Conservation (phyloP, 1,140 invertebrate genomes). For the Pachypsylla venusta region DNA sequence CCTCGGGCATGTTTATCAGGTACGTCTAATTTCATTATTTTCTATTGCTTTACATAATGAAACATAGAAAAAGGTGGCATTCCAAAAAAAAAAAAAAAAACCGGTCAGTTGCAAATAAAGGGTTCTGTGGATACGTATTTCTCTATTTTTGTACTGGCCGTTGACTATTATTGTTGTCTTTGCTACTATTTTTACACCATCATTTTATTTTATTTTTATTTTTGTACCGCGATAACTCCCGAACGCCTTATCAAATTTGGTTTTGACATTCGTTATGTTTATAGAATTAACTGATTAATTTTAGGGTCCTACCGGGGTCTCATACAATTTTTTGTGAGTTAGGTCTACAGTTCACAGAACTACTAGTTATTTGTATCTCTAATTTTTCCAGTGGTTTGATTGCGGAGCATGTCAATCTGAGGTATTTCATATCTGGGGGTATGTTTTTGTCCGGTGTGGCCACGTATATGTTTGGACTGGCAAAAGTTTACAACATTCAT, state of each 20-base stretch:
- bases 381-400: constrained; percentile 54
- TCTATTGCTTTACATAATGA: neutral
- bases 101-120: neutral
- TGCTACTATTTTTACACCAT: neutral
- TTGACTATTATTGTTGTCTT: neutral
- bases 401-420: constrained; percentile 77
- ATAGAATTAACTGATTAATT: neutral
- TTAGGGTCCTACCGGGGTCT: too few species aligned
- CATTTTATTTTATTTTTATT: neutral
- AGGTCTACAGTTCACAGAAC: neutral
- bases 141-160: neutral
- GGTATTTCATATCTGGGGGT: constrained; percentile 76
- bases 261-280: neutral
- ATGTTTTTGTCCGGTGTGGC: constrained; percentile 82
- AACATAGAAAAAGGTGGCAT: neutral
- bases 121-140: neutral
- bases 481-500: constrained; percentile 68
- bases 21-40: too few species aligned
- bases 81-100: neutral
- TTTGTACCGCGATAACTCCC: neutral
- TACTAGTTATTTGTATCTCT: neutral
- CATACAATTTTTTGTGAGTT: too few species aligned
- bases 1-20: constrained; percentile 68
- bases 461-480: constrained; percentile 80
- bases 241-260: neutral